Percentiles rank a stretch among this genome's conserved stretches.
Evolutionary conservation across 2,888 invertebrate genomes (phyloP).

Genomic region (Neoaliturus tenellus): DNA sequence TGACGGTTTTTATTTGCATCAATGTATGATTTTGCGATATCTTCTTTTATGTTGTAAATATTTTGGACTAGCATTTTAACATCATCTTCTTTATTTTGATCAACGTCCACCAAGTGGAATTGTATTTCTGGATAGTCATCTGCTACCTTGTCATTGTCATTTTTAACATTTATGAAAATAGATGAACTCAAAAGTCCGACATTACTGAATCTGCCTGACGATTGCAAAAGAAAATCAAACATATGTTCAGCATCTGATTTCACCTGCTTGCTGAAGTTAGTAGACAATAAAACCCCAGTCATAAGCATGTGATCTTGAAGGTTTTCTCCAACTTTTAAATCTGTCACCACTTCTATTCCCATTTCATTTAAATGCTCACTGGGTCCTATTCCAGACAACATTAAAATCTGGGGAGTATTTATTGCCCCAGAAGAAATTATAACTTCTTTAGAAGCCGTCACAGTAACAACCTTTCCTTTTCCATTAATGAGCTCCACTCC

Average conservation of each 20-base stretch:
- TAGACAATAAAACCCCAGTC: constrained; percentile 57
- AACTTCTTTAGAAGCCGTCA: constrained; percentile 60
- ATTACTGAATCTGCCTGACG: constrained; percentile 57
- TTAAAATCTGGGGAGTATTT: constrained; percentile 29
- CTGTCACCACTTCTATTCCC: constrained; percentile 51
- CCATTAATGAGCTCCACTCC: constrained; percentile 75
- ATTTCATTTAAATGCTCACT: constrained; percentile 55
- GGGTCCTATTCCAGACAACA: constrained; percentile 38
- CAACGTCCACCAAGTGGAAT: constrained; percentile 55
- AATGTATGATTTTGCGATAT: constrained; percentile 54
- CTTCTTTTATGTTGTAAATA: constrained; percentile 51
- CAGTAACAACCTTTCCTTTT: constrained; percentile 45
- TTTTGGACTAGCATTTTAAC: constrained; percentile 51
- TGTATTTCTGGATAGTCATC: constrained; percentile 61
- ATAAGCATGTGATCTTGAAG: constrained; percentile 61
- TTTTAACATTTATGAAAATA: constrained; percentile 55
- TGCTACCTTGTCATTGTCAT: constrained; percentile 4
- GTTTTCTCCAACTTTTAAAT: constrained; percentile 60
- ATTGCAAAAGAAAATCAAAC: constrained; percentile 60
- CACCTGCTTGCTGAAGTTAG: constrained; percentile 39
- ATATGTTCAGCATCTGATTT: constrained; percentile 53
- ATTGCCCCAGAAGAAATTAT: constrained; percentile 60
- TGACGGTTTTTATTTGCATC: constrained; percentile 40
- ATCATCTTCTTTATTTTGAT: constrained; percentile 51
- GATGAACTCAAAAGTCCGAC: constrained; percentile 58